phyloP scores from a whole-genome alignment of 1,140 invertebrate genomes.

The Brachionus koreanus region DNA sequence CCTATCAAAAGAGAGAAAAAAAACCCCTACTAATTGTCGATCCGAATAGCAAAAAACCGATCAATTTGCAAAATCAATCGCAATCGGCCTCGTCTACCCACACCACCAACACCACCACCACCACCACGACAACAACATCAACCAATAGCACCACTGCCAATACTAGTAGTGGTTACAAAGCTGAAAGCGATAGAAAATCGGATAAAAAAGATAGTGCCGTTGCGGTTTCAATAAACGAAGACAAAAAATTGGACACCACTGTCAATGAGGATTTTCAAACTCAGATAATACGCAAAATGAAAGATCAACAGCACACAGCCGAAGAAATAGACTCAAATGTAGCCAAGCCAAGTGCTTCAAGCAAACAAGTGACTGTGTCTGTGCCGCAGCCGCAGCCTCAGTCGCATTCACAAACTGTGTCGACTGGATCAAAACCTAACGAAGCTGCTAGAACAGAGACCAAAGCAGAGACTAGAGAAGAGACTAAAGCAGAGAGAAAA shows the following conservation, averaged over 20 bases:
- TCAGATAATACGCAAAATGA: neutral
- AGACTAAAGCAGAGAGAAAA: too few relatives aligned
- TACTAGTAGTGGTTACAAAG: too few relatives aligned
- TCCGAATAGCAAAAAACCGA: conserved; percentile 48
- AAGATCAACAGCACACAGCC: neutral
- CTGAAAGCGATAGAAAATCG: too few relatives aligned
- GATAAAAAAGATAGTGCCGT: neutral
- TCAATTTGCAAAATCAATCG: neutral
- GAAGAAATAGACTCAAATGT: neutral
- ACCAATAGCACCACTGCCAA: neutral
- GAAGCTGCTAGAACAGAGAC: too few relatives aligned
- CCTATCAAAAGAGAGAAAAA: conserved; percentile 47
- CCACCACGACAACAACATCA: neutral
- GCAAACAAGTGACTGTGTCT: conserved; percentile 19
- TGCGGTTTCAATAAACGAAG: neutral
- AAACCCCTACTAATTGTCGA: conserved; percentile 49
- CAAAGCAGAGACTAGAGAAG: too few relatives aligned
- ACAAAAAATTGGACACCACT: neutral
- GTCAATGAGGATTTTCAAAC: neutral
- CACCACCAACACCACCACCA: neutral
- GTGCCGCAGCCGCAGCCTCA: neutral
- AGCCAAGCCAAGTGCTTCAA: neutral
- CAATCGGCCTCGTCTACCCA: too few relatives aligned
- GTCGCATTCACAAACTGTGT: too few relatives aligned
- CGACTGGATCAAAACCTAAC: too few relatives aligned